These are phyloP conservation scores for Eubasilissa splendida DNA, from an alignment of 2,888 invertebrate species.

Conservation along the genomic window DNA sequence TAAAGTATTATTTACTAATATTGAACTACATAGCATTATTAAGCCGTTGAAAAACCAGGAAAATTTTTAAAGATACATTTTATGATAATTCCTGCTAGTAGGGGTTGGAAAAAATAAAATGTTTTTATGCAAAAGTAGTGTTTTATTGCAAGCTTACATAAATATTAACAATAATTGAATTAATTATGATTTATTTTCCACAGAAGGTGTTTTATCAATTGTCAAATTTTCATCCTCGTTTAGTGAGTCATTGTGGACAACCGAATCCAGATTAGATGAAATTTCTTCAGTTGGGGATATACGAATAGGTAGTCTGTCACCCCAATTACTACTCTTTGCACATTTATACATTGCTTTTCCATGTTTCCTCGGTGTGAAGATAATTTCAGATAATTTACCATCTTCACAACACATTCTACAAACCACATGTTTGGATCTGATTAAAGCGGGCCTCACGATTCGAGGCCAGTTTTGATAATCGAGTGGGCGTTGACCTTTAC, in stretches of 20 bases:
- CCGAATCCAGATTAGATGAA: background rate
- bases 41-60: too few species aligned
- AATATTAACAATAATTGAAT: too few species aligned
- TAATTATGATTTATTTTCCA: background rate
- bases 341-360: constrained; percentile 85
- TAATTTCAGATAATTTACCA: constrained; percentile 83
- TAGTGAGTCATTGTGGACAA: background rate
- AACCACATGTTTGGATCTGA: constrained; percentile 80
- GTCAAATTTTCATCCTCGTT: too few species aligned
- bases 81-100: too few species aligned
- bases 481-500: constrained; percentile 77
- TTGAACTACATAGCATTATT: too few species aligned
- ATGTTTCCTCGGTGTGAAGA: constrained; percentile 83
- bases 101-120: too few species aligned
- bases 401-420: constrained; percentile 84
- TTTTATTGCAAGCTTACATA: background rate
- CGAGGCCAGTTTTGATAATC: constrained; percentile 83
- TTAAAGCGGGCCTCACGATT: constrained; percentile 80
- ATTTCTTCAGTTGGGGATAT: constrained; percentile 5
- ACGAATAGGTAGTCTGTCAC: constrained; percentile 82
- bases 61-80: too few species aligned
- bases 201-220: background rate
- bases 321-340: constrained; percentile 83
- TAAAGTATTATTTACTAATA: too few species aligned
- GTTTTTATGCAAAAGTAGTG: too few species aligned